These are phyloP conservation scores for Lepidurus apus DNA, from an alignment of 1,140 invertebrate species.

Conservation along the genomic window DNA sequence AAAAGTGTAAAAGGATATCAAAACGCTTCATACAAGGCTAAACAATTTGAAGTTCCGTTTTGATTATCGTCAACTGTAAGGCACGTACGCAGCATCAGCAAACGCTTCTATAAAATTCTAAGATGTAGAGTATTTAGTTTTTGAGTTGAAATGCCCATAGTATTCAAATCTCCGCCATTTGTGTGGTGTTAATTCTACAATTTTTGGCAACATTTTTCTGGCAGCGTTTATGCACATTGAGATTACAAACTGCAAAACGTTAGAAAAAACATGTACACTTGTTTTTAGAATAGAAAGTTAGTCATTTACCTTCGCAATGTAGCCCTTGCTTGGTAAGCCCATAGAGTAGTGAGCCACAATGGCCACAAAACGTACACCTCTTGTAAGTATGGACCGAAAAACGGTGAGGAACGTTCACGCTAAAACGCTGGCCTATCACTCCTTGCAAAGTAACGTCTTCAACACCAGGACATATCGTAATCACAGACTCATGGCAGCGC, in stretches of 20 bases:
- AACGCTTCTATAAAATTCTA: no score
- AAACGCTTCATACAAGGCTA: no score
- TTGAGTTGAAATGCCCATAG: conserved; percentile 87
- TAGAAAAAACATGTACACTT: not conserved
- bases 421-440: conserved; percentile 73
- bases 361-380: conserved; percentile 97
- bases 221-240: conserved; percentile 98
- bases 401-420: conserved; percentile 95
- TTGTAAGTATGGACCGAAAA: conserved; percentile 56
- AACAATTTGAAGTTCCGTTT: no score
- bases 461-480: conserved; percentile 93
- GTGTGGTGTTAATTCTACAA: conserved; percentile 95
- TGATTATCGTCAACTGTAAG: no score
- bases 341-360: conserved; percentile 94
- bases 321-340: conserved; percentile 94
- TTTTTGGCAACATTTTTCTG: conserved; percentile 99
- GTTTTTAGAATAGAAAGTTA: not conserved
- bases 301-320: conserved; percentile 80
- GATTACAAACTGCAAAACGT: conserved; percentile 67
- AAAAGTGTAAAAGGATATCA: no score
- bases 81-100: no score
- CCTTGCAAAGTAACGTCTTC: conserved; percentile 59
- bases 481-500: conserved; percentile 86
- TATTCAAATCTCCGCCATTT: conserved; percentile 87
- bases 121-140: conserved; percentile 57